Evolutionary conservation across 1,140 invertebrate genomes (phyloP).

Genomic region (Drepana arcuata): DNA sequence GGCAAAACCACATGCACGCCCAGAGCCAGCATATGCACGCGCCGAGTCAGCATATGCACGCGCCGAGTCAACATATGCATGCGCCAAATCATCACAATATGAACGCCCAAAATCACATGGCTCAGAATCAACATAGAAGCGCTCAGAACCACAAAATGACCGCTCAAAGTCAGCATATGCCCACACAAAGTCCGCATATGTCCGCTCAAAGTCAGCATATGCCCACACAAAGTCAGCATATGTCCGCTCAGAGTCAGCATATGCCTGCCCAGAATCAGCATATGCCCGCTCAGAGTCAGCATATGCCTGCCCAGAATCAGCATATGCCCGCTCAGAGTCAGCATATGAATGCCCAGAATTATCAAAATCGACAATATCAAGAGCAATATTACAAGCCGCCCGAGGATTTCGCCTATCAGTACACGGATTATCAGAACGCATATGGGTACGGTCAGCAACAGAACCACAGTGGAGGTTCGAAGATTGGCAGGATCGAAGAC

Average conservation of each 20-base stretch:
- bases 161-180: too few species aligned
- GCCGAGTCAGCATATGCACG: slow-evolving; percentile 2
- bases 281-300: too few species aligned
- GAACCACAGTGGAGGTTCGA: slow-evolving; percentile 33
- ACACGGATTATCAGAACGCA: slow-evolving; percentile 43
- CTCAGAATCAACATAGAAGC: too few species aligned
- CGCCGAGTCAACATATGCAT: slow-evolving; percentile 2
- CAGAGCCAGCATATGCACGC: slow-evolving; percentile 6
- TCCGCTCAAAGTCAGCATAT: too few species aligned
- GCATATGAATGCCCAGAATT: neutral
- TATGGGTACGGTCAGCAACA: slow-evolving; percentile 54
- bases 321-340: neutral
- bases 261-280: too few species aligned
- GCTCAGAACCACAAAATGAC: too few species aligned
- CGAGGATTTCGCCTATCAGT: slow-evolving; percentile 40
- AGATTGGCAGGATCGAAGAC: slow-evolving; percentile 82
- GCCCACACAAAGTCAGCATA: too few species aligned
- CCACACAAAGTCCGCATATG: too few species aligned
- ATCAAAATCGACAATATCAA: slow-evolving; percentile 15
- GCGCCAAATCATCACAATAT: slow-evolving; percentile 5
- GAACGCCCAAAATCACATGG: too few species aligned
- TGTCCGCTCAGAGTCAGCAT: too few species aligned
- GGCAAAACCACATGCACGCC: neutral
- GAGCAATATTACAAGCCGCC: slow-evolving; percentile 42
- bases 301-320: too few species aligned